A percentile compares a stretch with the other conserved stretches of the same genome.
Evolutionary conservation across 1,140 invertebrate species (phyloP).

Genomic region (Octopus sinensis): DNA sequence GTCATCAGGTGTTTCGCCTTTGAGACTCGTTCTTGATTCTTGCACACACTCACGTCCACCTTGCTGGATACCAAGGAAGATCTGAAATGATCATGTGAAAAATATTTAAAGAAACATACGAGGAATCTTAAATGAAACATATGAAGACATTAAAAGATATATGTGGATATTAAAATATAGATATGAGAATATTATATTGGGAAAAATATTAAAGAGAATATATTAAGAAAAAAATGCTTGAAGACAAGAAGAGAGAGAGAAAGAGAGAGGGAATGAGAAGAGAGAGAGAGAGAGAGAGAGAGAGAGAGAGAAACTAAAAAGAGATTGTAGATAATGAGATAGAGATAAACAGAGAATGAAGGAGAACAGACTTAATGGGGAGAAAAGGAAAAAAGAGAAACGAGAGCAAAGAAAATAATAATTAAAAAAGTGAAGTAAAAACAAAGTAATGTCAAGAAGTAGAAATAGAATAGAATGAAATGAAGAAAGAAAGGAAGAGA

Average conservation of each 20-base stretch:
- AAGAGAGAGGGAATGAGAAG: neutral
- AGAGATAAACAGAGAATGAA: neutral
- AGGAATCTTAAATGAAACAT: neutral
- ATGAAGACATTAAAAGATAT: too few species aligned
- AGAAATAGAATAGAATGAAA: neutral
- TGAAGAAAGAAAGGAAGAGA: neutral
- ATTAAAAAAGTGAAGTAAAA: too few species aligned
- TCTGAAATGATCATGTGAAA: conserved; percentile 23
- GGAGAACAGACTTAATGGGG: neutral
- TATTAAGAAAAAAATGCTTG: neutral
- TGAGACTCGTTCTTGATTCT: neutral
- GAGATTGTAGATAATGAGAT: neutral
- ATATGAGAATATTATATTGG: too few species aligned
- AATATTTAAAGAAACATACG: neutral
- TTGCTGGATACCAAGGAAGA: conserved; percentile 38
- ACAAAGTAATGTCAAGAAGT: neutral
- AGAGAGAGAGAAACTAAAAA: neutral
- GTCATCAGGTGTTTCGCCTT: conserved; percentile 8
- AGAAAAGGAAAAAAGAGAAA: neutral
- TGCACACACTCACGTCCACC: neutral
- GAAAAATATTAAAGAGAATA: neutral
- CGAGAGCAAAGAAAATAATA: neutral
- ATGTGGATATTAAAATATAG: too few species aligned
- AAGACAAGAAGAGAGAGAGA: neutral
- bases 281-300: neutral